phyloP scores from a whole-genome alignment of 2,113 vertebrate species.

The Anarrhichthys ocellatus region DNA sequence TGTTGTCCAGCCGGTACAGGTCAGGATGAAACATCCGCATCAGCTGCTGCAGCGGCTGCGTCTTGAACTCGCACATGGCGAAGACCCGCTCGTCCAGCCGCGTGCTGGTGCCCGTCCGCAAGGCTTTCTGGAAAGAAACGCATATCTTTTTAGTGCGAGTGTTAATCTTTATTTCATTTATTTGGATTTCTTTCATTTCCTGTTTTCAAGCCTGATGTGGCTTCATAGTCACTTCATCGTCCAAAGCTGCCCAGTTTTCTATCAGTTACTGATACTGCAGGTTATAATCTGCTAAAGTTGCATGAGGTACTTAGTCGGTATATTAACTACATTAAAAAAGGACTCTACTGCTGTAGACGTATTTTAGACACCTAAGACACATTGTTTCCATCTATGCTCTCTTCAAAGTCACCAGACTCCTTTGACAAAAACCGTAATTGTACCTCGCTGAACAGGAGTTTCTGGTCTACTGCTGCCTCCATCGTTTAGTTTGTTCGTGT shows the following conservation, averaged over 20 bases:
- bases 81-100: slow-evolving; percentile 95
- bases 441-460: no score
- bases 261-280: background rate
- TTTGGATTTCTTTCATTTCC: no score
- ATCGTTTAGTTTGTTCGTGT: no score
- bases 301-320: background rate
- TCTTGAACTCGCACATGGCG: slow-evolving; percentile 98
- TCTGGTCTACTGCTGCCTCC: no score
- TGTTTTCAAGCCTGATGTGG: background rate
- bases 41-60: slow-evolving; percentile 91
- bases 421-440: background rate
- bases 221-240: background rate
- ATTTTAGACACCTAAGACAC: no score
- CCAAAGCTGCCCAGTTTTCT: no score
- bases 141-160: accelerated
- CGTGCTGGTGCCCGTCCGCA: slow-evolving; percentile 93
- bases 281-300: background rate
- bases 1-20: slow-evolving; percentile 93
- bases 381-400: background rate
- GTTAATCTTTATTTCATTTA: no score
- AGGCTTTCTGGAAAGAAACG: slow-evolving; percentile 87
- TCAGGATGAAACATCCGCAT: slow-evolving; percentile 95
- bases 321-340: no score
- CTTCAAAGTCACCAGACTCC: background rate
- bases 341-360: no score